Evolutionary conservation across 1,140 invertebrate genomes (phyloP).

Genomic region (Whitmania pigra): DNA sequence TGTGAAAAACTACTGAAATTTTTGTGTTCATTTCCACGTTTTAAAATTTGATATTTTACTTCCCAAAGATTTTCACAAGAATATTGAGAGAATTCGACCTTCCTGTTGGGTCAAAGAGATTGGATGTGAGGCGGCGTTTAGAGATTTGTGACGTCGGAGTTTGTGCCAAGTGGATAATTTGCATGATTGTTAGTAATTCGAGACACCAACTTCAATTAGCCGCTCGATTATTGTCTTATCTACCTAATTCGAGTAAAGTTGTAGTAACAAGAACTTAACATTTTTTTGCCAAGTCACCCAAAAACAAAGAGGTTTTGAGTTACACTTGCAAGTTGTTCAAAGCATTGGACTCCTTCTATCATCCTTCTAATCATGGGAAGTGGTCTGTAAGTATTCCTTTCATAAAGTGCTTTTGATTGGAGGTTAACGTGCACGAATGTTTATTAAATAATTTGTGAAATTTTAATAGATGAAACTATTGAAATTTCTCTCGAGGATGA

Average conservation of each 20-base stretch:
- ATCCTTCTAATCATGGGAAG: conserved; percentile 70
- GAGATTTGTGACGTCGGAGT: conserved; percentile 44
- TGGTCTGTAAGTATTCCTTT: conserved; percentile 51
- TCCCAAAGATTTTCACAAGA: conserved; percentile 58
- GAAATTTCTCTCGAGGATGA: conserved; percentile 34
- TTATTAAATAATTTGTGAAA: not conserved
- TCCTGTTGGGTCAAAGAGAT: conserved; percentile 60
- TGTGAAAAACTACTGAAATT: not conserved
- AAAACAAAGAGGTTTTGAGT: conserved; percentile 30
- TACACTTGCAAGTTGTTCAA: conserved; percentile 68
- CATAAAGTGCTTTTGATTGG: no score
- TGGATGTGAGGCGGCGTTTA: conserved; percentile 32
- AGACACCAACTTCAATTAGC: not conserved
- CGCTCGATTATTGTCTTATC: no score
- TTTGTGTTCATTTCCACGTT: conserved; percentile 18
- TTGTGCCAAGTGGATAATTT: conserved; percentile 58
- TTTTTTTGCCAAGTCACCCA: not conserved
- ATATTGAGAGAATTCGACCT: conserved; percentile 63
- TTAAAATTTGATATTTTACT: no score
- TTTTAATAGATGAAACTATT: conserved; percentile 30
- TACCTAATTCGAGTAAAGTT: no score
- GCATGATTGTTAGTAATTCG: conserved; percentile 42
- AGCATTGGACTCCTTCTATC: conserved; percentile 71
- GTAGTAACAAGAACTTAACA: no score
- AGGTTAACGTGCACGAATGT: not conserved